Percentiles rank a stretch among this genome's conserved stretches.
Evolutionary conservation across 2,113 vertebrate species (phyloP).

Genomic region (Syngnathus scovelli): DNA sequence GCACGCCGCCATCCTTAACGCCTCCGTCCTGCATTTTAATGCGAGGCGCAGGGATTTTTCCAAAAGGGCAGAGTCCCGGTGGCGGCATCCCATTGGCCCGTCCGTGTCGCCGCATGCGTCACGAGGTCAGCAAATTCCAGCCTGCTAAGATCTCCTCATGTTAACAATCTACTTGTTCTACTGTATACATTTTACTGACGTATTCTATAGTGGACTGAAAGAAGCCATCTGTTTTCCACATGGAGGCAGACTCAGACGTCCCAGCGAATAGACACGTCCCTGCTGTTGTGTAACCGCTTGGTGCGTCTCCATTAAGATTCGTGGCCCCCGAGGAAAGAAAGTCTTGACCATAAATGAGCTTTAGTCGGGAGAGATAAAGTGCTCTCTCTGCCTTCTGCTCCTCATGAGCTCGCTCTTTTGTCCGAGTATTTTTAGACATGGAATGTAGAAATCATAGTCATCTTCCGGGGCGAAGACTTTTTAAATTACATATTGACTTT

Average conservation of each 20-base stretch:
- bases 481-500: conserved; percentile 41
- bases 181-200: conserved; percentile 22
- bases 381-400: conserved; percentile 10
- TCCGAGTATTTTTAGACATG: conserved; percentile 47
- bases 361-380: conserved; percentile 28
- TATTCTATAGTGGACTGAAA: conserved; percentile 43
- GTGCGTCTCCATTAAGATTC: conserved; percentile 21
- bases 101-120: conserved; percentile 28
- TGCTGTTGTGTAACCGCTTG: conserved; percentile 23
- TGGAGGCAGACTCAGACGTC: conserved; percentile 35
- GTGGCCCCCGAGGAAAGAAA: conserved; percentile 8
- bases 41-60: conserved; percentile 60
- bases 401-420: conserved; percentile 44
- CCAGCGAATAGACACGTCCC: conserved; percentile 14
- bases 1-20: conserved; percentile 32
- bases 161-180: background rate
- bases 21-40: conserved; percentile 54
- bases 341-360: conserved; percentile 22
- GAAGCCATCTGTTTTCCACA: conserved; percentile 45
- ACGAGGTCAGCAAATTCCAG: conserved; percentile 44
- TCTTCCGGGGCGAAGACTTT: conserved; percentile 40
- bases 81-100: conserved; percentile 32
- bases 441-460: conserved; percentile 52
- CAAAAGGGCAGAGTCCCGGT: conserved; percentile 28
- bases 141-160: background rate